Conservation (phyloP, 1,140 invertebrate genomes). For the Araneus ventricosus region DNA sequence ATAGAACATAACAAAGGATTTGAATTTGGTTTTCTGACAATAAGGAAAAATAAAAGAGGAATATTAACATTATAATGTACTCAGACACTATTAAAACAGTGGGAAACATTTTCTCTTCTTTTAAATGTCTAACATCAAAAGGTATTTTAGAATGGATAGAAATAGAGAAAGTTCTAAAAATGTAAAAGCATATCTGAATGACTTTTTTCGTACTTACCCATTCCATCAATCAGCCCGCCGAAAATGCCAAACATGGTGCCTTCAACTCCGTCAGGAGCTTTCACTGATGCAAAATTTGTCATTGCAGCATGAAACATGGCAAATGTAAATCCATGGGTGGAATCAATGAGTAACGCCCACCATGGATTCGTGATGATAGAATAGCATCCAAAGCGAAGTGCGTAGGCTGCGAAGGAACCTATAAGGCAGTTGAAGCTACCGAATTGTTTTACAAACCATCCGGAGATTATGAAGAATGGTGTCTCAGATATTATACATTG, state of each 20-base stretch:
- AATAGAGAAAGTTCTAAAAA: too few relatives aligned
- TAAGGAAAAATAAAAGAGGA: too few relatives aligned
- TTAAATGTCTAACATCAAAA: too few relatives aligned
- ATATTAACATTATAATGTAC: too few relatives aligned
- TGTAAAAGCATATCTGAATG: too few relatives aligned
- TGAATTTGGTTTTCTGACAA: too few relatives aligned
- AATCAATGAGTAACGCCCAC: slow-evolving; percentile 90
- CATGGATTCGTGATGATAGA: slow-evolving; percentile 89
- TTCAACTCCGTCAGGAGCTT: slow-evolving; percentile 91
- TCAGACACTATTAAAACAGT: too few relatives aligned
- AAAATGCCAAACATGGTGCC: slow-evolving; percentile 88
- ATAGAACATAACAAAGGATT: too few relatives aligned
- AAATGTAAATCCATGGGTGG: slow-evolving; percentile 91
- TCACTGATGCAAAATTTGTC: slow-evolving; percentile 91
- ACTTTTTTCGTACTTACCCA: slow-evolving; percentile 46
- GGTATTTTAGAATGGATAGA: too few relatives aligned
- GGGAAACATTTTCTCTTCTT: too few relatives aligned
- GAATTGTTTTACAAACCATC: slow-evolving; percentile 88
- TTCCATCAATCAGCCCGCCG: slow-evolving; percentile 71
- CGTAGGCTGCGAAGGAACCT: slow-evolving; percentile 87
- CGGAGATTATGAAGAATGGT: slow-evolving; percentile 92
- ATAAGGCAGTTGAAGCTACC: slow-evolving; percentile 91
- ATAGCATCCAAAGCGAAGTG: slow-evolving; percentile 89
- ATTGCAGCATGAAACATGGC: slow-evolving; percentile 92
- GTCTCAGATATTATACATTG: slow-evolving; percentile 92